Conservation (phyloP, 2,797 vertebrate genomes). For the Microhierax caerulescens region DNA sequence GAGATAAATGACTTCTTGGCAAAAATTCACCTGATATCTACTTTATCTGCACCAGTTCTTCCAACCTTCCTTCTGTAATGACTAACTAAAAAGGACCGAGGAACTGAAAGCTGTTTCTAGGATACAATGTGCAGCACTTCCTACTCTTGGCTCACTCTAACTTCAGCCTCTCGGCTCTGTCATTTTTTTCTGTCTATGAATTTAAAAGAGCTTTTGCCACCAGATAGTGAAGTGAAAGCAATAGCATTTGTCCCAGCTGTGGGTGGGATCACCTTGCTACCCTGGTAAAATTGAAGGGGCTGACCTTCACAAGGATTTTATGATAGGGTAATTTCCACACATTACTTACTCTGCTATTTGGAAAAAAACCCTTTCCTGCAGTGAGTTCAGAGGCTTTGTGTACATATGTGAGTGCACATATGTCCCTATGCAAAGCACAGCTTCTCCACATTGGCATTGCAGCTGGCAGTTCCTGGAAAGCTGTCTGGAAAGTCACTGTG, state of each 20-base stretch:
- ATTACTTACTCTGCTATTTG: background rate
- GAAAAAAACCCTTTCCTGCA: background rate
- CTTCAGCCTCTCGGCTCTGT: constrained; percentile 52
- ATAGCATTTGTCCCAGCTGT: background rate
- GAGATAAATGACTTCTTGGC: background rate
- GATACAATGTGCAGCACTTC: constrained; percentile 57
- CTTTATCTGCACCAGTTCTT: constrained; percentile 27
- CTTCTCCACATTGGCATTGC: constrained; percentile 3
- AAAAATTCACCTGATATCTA: constrained; percentile 11
- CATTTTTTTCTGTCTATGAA: constrained; percentile 41
- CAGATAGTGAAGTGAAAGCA: background rate
- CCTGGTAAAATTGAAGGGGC: rapidly evolving
- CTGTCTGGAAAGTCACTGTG: background rate
- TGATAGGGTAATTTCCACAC: background rate
- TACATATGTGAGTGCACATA: background rate
- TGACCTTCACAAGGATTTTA: background rate
- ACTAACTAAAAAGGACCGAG: constrained; percentile 2
- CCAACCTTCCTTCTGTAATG: constrained; percentile 15
- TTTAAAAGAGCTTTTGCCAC: constrained; percentile 39
- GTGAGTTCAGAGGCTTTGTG: background rate
- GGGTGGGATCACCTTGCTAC: constrained; percentile 12
- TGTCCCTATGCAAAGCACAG: background rate
- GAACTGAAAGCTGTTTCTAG: constrained; percentile 61
- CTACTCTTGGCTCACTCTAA: constrained; percentile 54
- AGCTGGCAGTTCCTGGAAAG: constrained; percentile 55